These are phyloP conservation scores for Onychostruthus taczanowskii DNA, from an alignment of 2,113 vertebrate genomes.

Conservation along the genomic window DNA sequence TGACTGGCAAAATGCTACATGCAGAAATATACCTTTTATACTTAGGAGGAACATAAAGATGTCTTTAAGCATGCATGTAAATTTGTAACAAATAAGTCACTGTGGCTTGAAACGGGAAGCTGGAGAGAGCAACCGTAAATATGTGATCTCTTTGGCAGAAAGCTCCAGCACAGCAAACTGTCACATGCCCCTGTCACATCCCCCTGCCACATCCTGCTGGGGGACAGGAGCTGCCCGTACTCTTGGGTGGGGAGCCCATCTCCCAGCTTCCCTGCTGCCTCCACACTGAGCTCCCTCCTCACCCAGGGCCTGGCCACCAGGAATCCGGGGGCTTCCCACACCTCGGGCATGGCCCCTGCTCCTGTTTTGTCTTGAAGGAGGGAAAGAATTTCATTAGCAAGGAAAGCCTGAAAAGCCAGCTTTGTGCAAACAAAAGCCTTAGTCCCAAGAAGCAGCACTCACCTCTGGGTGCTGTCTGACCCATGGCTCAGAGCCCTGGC, in stretches of 20 bases:
- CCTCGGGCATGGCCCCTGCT: neutral
- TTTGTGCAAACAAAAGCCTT: neutral
- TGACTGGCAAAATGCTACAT: neutral
- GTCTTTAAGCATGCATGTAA: conserved; percentile 26
- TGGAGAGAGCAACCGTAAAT: conserved; percentile 22
- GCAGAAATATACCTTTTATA: conserved; percentile 24
- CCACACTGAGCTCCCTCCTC: rapidly evolving
- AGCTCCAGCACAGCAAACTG: conserved; percentile 13
- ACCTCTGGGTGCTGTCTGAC: neutral
- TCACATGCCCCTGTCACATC: neutral
- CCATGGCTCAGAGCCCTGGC: neutral
- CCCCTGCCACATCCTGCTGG: neutral
- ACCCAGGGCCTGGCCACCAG: rapidly evolving
- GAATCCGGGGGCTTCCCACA: neutral
- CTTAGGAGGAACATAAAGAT: neutral
- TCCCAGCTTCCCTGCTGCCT: rapidly evolving
- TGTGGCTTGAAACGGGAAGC: neutral
- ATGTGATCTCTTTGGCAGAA: conserved; percentile 36
- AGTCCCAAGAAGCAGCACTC: neutral
- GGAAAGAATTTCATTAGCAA: neutral
- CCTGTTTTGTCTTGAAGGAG: neutral
- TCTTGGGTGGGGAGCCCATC: rapidly evolving
- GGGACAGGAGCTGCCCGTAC: rapidly evolving
- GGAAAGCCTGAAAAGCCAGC: neutral
- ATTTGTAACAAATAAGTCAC: conserved; percentile 43